Base-by-base conservation (phyloP, 37 sponge, comb jelly and placozoan genomes). In the Eunapius fragilis region DNA sequence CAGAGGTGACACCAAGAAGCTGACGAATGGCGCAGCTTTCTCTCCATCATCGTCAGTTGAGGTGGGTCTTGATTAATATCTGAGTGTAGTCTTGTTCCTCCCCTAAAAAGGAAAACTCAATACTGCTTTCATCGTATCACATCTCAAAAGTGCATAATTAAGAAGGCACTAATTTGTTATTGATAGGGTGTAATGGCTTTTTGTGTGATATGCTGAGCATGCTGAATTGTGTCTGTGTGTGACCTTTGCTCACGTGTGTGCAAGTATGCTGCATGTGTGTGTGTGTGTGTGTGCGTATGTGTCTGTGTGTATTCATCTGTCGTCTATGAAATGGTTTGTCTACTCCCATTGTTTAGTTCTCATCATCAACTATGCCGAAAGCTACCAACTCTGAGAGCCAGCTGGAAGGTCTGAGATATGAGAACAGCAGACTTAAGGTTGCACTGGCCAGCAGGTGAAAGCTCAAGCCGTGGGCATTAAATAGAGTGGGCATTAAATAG, bases 381-480 rank as follows among this genome's bases (percentile, higher is more conserved):
- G 5, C 19, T 9, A 3, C 79, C n/a, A 75, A 84, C 23, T 31
- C 71, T 7, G 87, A 89, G n/a, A 70, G 69, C 0, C 91, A 91
- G 31, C 58, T 94, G 4, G 85, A 88, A 45, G 32, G 76, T 19
- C 78, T 89, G 25, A 89, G 81, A 37, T 72, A 84, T 37, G 96
- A 95, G 74, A 95, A 92, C 70, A 89, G 76, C 47, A 67, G 78
- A 38, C 84, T 95, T 12, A 95, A 95, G 80, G 67, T 77, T 27
- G 96, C 96, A 45, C 90, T 95, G 71, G 92, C 93, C 31, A 83
- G 79, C 36, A 94, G 94, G 94, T 93, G 48, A 27, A 72, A 6
- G 3, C 32, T 11, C 47, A 34, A 49, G 30, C 38, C 25, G n/a
- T n/a, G n/a, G n/a, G n/a, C n/a, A n/a, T n/a, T n/a, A n/a, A n/a